Conservation (phyloP, 2,113 vertebrate species). For the Nematolebias whitei region DNA sequence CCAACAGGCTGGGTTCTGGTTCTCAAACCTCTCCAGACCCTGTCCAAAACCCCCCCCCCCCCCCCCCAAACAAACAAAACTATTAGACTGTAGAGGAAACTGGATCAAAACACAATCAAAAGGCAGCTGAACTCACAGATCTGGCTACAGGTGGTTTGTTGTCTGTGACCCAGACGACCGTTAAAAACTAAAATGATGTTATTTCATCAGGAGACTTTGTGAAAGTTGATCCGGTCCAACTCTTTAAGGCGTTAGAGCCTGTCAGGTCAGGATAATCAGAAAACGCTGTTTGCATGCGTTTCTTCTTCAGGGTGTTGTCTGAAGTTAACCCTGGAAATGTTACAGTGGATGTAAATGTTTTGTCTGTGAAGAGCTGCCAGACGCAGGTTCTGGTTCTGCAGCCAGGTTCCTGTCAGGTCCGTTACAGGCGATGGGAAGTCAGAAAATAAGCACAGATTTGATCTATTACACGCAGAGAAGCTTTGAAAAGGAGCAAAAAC, state of each 20-base stretch:
- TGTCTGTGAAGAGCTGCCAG: slow-evolving; percentile 58
- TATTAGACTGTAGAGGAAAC: neutral
- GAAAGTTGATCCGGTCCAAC: slow-evolving; percentile 23
- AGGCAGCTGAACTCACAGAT: slow-evolving; percentile 1
- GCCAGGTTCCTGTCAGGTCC: slow-evolving; percentile 46
- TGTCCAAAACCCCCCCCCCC: neutral
- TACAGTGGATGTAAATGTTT: slow-evolving; percentile 57
- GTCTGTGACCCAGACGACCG: slow-evolving; percentile 13
- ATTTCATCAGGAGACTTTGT: slow-evolving; percentile 9
- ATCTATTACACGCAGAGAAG: slow-evolving; percentile 41
- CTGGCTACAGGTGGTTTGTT: slow-evolving; percentile 17
- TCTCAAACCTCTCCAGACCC: slow-evolving; percentile 4
- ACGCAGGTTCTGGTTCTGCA: slow-evolving; percentile 14
- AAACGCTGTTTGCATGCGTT: slow-evolving; percentile 53
- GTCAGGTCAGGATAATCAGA: slow-evolving; percentile 39
- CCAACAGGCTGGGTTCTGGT: slow-evolving; percentile 49
- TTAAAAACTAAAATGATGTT: slow-evolving; percentile 7
- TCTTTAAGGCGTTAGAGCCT: slow-evolving; percentile 27
- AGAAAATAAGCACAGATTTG: slow-evolving; percentile 55
- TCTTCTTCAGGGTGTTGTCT: slow-evolving; percentile 55
- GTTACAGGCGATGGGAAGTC: slow-evolving; percentile 47
- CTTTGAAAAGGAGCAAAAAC: slow-evolving; percentile 33
- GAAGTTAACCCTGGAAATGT: slow-evolving; percentile 59
- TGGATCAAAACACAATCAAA: neutral
- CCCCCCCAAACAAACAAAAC: neutral